These are phyloP conservation scores for Stenichneumon culpator DNA, from an alignment of 2,888 invertebrate genomes.

Conservation along the genomic window DNA sequence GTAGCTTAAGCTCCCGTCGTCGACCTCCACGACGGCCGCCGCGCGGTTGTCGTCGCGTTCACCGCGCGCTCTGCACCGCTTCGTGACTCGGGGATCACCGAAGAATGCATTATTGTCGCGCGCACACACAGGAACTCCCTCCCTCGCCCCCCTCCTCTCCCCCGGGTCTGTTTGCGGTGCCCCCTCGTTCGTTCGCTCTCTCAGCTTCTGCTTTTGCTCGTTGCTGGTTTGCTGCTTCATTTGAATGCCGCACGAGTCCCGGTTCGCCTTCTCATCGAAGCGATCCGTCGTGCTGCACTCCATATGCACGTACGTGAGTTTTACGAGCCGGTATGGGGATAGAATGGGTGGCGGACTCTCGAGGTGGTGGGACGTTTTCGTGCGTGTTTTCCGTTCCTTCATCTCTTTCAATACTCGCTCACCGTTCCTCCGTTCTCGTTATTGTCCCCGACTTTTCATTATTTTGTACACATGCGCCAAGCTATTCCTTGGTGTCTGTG, in stretches of 20 bases:
- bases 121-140: conserved; percentile 14
- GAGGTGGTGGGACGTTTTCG: background rate
- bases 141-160: background rate
- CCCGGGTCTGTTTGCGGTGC: background rate
- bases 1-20: conserved; percentile 55
- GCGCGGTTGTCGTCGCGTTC: conserved; percentile 56
- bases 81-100: conserved; percentile 69
- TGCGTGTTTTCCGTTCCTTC: conserved; percentile 44
- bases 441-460: conserved; percentile 12
- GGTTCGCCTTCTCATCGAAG: conserved; percentile 77
- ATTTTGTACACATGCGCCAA: background rate
- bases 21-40: conserved; percentile 62
- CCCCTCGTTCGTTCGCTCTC: conserved; percentile 36
- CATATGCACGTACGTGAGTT: conserved; percentile 71
- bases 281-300: conserved; percentile 71
- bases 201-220: conserved; percentile 55
- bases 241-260: conserved; percentile 79
- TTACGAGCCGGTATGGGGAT: conserved; percentile 62
- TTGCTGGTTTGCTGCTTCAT: conserved; percentile 65
- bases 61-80: conserved; percentile 60
- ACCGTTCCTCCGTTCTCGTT: background rate
- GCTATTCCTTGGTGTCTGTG: background rate
- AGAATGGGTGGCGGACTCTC: conserved; percentile 42
- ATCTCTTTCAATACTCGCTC: conserved; percentile 11
- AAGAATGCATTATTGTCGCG: conserved; percentile 70